A percentile compares a stretch with the other conserved stretches of the same genome.
Conservation (phyloP, 2,888 invertebrate species). For the Acronicta leporina region DNA sequence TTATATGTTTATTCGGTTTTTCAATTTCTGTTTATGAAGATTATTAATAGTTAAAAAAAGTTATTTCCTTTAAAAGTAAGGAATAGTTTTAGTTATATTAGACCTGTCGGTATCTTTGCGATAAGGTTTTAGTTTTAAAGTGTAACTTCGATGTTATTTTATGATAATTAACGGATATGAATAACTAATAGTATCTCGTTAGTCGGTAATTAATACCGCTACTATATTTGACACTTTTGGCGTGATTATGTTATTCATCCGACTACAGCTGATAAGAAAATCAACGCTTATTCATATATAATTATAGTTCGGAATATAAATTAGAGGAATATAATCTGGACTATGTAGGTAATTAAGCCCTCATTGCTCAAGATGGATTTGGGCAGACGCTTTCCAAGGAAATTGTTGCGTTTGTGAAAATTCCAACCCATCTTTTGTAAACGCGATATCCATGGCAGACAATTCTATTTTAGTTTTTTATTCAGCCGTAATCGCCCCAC, state of each 20-base stretch:
- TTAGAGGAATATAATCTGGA: background rate
- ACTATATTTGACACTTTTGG: background rate
- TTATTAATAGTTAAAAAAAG: too few species aligned
- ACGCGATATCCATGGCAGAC: constrained; percentile 10
- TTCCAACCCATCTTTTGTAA: background rate
- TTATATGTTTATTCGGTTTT: too few species aligned
- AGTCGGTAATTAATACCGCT: background rate
- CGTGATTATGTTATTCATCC: background rate
- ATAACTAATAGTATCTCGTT: background rate
- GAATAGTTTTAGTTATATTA: too few species aligned
- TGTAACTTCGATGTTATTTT: background rate
- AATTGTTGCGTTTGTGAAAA: too few species aligned
- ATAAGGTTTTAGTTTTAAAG: too few species aligned
- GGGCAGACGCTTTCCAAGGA: too few species aligned
- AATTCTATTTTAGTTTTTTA: background rate
- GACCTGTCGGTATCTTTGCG: too few species aligned
- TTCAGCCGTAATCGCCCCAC: too few species aligned
- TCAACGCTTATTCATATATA: background rate
- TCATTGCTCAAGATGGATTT: background rate
- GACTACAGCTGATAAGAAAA: background rate
- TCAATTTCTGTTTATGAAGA: too few species aligned
- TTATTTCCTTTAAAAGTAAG: too few species aligned
- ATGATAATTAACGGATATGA: background rate
- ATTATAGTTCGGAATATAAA: background rate
- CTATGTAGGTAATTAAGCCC: background rate